Conservation (phyloP, 2,888 invertebrate species). For the Agrochola lota region DNA sequence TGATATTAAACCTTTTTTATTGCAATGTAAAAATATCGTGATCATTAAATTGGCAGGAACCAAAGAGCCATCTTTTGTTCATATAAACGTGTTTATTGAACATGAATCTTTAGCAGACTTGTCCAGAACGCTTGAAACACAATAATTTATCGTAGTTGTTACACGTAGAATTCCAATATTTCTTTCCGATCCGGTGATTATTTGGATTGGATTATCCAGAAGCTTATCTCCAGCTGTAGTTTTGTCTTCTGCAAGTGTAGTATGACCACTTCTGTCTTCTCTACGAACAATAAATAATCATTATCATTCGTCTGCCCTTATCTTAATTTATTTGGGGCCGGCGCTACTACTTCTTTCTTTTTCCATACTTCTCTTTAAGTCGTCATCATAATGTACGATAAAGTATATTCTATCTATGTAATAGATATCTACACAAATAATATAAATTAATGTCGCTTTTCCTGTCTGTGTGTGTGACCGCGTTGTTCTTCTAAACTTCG, state of each 20-base stretch:
- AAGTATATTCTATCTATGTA: no score
- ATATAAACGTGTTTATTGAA: neutral
- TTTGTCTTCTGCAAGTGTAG: neutral
- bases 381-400: no score
- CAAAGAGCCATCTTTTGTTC: neutral
- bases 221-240: neutral
- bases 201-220: neutral
- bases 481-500: neutral
- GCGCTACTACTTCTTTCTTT: neutral
- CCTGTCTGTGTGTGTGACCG: neutral
- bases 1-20: constrained; percentile 16
- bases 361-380: neutral
- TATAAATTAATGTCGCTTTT: neutral
- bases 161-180: no score
- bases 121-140: neutral
- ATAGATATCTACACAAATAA: neutral
- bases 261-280: neutral
- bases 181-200: neutral
- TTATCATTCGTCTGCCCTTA: neutral
- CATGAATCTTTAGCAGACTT: neutral
- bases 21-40: constrained; percentile 3
- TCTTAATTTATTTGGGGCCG: neutral
- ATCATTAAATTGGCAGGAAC: neutral
- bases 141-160: no score
- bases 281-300: neutral